Percentiles rank a stretch among this genome's conserved stretches.
These are phyloP conservation scores for Danaus chrysippus DNA, from an alignment of 2,888 invertebrate species.

Conservation along the genomic window DNA sequence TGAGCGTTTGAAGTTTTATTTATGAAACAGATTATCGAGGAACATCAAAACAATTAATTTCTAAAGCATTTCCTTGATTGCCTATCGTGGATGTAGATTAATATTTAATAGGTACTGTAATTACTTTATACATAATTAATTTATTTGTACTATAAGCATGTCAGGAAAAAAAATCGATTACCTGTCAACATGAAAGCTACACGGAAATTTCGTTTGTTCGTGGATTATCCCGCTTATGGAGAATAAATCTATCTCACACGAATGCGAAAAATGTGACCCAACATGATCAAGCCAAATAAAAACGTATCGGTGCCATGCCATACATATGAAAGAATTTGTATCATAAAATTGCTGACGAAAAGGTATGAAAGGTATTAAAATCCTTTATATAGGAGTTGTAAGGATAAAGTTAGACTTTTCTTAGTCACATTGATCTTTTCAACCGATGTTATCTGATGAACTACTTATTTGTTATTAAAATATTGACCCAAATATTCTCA, in stretches of 20 bases:
- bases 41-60: too few relatives aligned
- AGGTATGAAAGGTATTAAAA: not conserved
- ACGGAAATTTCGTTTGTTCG: not conserved
- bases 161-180: not conserved
- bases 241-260: not conserved
- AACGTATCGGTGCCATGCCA: not conserved
- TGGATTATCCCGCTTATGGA: not conserved
- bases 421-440: too few relatives aligned
- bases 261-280: conserved; percentile 1
- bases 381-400: too few relatives aligned
- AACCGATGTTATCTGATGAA: too few relatives aligned
- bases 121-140: not conserved
- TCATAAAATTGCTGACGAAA: not conserved
- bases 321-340: not conserved
- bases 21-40: too few relatives aligned
- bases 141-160: not conserved
- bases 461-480: too few relatives aligned
- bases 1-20: too few relatives aligned
- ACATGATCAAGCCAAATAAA: not conserved
- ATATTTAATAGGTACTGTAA: too few relatives aligned
- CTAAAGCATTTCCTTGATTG: too few relatives aligned
- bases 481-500: too few relatives aligned
- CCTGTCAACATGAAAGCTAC: not conserved
- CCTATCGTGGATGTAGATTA: too few relatives aligned
- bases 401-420: too few relatives aligned